Conservation (phyloP, 2,113 vertebrate genomes). For the Pandion haliaetus region DNA sequence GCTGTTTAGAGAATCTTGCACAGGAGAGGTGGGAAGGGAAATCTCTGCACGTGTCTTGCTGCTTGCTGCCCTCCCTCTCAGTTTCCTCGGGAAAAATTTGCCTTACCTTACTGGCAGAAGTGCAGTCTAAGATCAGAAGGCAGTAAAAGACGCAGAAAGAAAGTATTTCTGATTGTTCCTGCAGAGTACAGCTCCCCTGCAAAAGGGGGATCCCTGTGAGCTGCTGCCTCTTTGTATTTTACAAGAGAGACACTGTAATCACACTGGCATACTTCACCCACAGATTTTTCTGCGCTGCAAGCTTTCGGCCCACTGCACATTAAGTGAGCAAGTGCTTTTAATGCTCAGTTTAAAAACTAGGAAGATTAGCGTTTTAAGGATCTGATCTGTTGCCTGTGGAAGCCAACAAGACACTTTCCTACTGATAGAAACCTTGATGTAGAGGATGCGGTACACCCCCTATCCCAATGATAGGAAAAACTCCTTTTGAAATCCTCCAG, state of each 20-base stretch:
- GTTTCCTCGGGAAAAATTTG: not conserved
- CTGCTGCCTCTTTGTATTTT: not conserved
- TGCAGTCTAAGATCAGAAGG: not conserved
- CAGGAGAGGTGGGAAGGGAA: not conserved
- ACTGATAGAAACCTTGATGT: not conserved
- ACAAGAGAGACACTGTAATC: not conserved
- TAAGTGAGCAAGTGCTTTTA: not conserved
- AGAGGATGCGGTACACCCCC: not conserved
- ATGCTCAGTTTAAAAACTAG: not conserved
- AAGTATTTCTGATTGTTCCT: not conserved
- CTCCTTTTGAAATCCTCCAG: not conserved
- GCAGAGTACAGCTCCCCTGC: not conserved
- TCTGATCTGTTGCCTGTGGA: not conserved
- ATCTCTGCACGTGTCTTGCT: not conserved
- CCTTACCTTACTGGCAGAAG: not conserved
- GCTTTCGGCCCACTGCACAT: not conserved
- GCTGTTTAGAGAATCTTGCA: not conserved
- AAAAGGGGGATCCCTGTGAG: not conserved
- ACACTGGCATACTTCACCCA: constrained; percentile 24
- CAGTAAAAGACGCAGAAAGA: not conserved
- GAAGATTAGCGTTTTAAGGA: not conserved
- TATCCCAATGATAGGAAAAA: not conserved
- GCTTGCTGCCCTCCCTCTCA: not conserved
- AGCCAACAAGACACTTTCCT: not conserved
- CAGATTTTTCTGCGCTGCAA: not conserved